Evolutionary conservation across 1,140 invertebrate genomes (phyloP).

Genomic region (Diachasmimorpha longicaudata): DNA sequence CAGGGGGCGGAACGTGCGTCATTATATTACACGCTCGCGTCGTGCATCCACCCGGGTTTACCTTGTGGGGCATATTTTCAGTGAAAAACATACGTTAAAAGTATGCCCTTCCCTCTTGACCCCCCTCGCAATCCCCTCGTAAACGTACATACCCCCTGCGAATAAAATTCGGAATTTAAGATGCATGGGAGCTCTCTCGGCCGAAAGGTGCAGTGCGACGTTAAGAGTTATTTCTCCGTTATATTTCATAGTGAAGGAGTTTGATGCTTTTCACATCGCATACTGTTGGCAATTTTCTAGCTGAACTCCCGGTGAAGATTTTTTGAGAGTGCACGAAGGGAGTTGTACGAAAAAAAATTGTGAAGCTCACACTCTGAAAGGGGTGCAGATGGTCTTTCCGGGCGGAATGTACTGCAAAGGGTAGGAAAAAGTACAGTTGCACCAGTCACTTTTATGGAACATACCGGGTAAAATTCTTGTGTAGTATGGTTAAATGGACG

Average conservation of each 20-base stretch:
- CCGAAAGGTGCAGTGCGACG: not conserved
- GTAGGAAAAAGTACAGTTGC: too few relatives aligned
- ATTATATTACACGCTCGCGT: slow-evolving; percentile 23
- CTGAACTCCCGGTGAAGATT: too few relatives aligned
- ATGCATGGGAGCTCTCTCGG: not conserved
- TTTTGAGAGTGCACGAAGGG: too few relatives aligned
- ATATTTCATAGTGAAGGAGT: not conserved
- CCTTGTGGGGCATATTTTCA: slow-evolving; percentile 4
- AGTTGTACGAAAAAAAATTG: too few relatives aligned
- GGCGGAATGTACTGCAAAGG: too few relatives aligned
- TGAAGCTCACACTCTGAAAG: too few relatives aligned
- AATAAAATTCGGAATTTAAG: not conserved
- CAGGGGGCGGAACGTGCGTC: slow-evolving; percentile 21
- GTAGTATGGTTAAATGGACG: too few relatives aligned
- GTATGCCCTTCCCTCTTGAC: not conserved
- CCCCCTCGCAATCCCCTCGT: not conserved
- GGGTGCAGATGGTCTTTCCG: too few relatives aligned
- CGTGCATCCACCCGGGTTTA: not conserved
- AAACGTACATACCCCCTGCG: not conserved
- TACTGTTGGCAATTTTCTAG: too few relatives aligned
- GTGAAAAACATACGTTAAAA: not conserved
- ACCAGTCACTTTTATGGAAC: too few relatives aligned
- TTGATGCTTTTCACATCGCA: not conserved
- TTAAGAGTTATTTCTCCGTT: not conserved
- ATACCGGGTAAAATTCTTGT: too few relatives aligned